Conservation (phyloP, 2,113 vertebrate genomes). For the Trogon surrucura region DNA sequence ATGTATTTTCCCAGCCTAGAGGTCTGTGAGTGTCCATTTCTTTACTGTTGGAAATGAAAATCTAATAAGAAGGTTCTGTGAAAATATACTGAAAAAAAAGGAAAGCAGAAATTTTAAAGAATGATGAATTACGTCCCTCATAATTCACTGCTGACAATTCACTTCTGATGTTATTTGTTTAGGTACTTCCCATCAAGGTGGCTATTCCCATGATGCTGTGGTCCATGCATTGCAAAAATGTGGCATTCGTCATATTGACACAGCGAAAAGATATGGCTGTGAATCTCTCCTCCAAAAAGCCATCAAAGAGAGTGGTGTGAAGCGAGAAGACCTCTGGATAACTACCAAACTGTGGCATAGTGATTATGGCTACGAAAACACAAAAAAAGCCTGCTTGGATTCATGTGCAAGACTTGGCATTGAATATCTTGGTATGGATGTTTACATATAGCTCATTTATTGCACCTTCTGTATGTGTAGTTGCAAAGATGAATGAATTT, state of each 20-base stretch:
- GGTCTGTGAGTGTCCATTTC: not conserved
- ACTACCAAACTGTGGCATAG: slow-evolving; percentile 83
- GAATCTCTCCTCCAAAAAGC: slow-evolving; percentile 75
- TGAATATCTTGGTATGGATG: slow-evolving; percentile 76
- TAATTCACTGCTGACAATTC: slow-evolving; percentile 1
- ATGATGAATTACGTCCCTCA: not conserved
- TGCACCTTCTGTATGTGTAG: not conserved
- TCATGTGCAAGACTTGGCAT: slow-evolving; percentile 79
- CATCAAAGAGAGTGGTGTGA: slow-evolving; percentile 74
- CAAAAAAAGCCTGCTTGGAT: slow-evolving; percentile 76
- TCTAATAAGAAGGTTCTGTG: not conserved
- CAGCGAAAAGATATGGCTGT: slow-evolving; percentile 80
- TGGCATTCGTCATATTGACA: slow-evolving; percentile 80
- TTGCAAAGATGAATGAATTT: not conserved
- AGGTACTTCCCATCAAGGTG: slow-evolving; percentile 80
- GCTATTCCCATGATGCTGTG: slow-evolving; percentile 78
- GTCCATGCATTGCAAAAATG: slow-evolving; percentile 77
- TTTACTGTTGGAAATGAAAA: not conserved
- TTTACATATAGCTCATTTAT: not conserved
- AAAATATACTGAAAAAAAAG: not conserved
- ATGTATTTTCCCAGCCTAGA: not conserved
- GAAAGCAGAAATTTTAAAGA: not conserved
- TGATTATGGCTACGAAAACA: slow-evolving; percentile 77
- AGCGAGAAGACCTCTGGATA: slow-evolving; percentile 79
- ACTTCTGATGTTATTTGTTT: not conserved